Evolutionary conservation across 2,888 invertebrate genomes (phyloP).

Genomic region (Cynaeus angustus): DNA sequence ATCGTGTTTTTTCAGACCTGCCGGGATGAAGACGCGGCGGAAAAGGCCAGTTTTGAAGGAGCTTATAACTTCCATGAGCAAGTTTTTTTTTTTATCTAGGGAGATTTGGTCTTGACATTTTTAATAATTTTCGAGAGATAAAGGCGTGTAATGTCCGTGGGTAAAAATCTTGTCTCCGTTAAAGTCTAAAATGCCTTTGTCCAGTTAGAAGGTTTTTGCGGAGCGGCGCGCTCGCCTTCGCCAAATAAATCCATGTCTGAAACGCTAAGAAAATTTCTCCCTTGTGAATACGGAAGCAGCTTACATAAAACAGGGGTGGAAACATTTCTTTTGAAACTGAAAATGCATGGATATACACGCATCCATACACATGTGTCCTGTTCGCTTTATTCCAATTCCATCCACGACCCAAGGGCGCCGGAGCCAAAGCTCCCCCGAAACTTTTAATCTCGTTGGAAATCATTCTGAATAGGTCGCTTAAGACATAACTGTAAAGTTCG

Average conservation of each 20-base stretch:
- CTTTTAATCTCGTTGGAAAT: conserved; percentile 46
- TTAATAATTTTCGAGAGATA: no score
- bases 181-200: conserved; percentile 3
- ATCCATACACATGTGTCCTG: conserved; percentile 68
- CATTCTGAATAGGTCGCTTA: conserved; percentile 41
- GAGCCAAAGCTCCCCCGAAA: conserved; percentile 33
- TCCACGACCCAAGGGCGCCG: conserved; percentile 56
- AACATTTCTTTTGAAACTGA: conserved; percentile 70
- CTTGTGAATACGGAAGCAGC: conserved; percentile 71
- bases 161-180: not conserved
- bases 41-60: not conserved
- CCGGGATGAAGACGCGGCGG: not conserved
- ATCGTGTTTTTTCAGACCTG: conserved; percentile 21
- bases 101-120: no score
- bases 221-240: conserved; percentile 55
- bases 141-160: no score
- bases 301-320: conserved; percentile 69
- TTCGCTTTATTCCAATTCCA: conserved; percentile 63
- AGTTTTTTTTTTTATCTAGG: no score
- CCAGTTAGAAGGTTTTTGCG: conserved; percentile 12
- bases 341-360: conserved; percentile 69
- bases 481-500: conserved; percentile 37
- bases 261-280: conserved; percentile 71
- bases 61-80: no score
- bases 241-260: conserved; percentile 63